Conservation (phyloP, 2,888 invertebrate species). For the Cosmia pyralina region DNA sequence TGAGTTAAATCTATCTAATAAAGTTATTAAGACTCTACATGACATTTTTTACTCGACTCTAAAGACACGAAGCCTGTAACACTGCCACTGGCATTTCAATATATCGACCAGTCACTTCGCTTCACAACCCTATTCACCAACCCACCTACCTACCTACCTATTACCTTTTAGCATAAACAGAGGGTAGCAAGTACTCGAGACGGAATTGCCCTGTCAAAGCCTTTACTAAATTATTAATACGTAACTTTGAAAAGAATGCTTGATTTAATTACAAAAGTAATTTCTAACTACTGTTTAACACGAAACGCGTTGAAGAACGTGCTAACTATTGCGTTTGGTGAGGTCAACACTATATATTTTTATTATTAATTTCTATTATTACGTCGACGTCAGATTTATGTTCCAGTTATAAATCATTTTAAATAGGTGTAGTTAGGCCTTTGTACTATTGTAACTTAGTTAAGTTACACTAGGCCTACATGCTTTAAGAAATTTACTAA, state of each 20-base stretch:
- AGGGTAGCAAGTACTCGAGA: slow-evolving; percentile 73
- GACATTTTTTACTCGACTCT: background rate
- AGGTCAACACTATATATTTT: slow-evolving; percentile 58
- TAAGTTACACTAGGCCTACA: slow-evolving; percentile 26
- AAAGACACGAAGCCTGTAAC: background rate
- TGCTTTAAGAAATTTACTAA: slow-evolving; percentile 4
- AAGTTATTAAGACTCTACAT: background rate
- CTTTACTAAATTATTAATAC: slow-evolving; percentile 80
- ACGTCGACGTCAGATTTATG: slow-evolving; percentile 57
- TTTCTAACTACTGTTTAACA: slow-evolving; percentile 80
- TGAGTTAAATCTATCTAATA: background rate
- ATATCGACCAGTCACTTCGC: slow-evolving; percentile 11
- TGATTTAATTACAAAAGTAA: slow-evolving; percentile 84
- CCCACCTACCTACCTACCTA: too few species aligned
- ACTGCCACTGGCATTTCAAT: slow-evolving; percentile 5
- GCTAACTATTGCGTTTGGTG: slow-evolving; percentile 65
- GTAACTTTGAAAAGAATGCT: slow-evolving; percentile 80
- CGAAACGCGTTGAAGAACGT: slow-evolving; percentile 75
- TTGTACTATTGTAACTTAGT: slow-evolving; percentile 44
- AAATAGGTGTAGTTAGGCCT: slow-evolving; percentile 46
- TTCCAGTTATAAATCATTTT: slow-evolving; percentile 55
- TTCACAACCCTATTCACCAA: slow-evolving; percentile 54
- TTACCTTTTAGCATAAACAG: slow-evolving; percentile 76
- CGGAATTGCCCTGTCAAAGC: slow-evolving; percentile 80
- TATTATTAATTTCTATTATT: slow-evolving; percentile 57